These are phyloP conservation scores for Steatornis caripensis DNA, from an alignment of 2,113 vertebrate genomes.

Conservation along the genomic window DNA sequence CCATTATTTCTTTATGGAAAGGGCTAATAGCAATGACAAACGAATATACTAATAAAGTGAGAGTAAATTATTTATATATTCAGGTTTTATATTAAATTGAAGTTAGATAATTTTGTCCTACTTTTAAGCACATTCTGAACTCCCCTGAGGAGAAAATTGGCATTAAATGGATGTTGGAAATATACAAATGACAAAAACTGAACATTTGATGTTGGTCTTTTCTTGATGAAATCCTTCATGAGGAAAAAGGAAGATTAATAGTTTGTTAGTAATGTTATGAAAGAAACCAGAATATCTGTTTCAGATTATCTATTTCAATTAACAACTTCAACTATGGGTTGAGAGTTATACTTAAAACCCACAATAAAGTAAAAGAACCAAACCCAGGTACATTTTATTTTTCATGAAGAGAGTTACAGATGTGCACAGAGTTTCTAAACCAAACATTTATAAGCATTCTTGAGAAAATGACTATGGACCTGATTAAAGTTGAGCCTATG, in stretches of 20 bases:
- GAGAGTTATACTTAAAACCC: background rate
- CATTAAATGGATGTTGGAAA: background rate
- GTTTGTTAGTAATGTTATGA: background rate
- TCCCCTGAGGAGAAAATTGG: background rate
- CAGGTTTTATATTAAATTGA: background rate
- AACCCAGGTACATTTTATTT: background rate
- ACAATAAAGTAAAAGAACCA: background rate
- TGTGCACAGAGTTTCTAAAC: background rate
- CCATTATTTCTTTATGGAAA: background rate
- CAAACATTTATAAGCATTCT: background rate
- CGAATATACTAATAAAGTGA: background rate
- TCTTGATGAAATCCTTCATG: background rate
- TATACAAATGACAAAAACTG: background rate
- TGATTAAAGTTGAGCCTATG: background rate
- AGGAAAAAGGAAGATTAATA: background rate
- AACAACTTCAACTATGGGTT: background rate
- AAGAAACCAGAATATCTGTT: background rate
- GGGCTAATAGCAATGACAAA: background rate
- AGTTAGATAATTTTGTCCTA: background rate
- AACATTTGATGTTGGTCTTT: background rate
- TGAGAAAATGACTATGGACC: background rate
- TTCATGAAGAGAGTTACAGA: background rate
- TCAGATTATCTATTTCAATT: background rate
- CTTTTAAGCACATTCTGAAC: slow-evolving; percentile 11
- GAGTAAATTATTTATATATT: slow-evolving; percentile 25